phyloP scores from a whole-genome alignment of 2,888 invertebrate genomes.

The Hemaris fuciformis region DNA sequence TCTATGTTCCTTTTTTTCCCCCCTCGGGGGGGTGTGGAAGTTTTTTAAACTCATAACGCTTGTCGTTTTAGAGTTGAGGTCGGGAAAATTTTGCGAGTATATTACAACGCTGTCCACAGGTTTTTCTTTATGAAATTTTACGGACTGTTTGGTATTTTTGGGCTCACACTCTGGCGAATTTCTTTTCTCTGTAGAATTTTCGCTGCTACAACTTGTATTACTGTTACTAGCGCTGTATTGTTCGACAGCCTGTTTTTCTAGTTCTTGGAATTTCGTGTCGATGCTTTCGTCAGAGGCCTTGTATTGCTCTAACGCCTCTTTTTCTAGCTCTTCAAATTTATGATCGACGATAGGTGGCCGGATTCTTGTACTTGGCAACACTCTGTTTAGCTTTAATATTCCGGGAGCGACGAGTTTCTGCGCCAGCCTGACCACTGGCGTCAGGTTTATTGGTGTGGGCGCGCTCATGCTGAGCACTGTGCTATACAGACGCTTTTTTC shows the following conservation, averaged over 20 bases:
- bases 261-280: conserved; percentile 82
- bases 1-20: conserved; percentile 76
- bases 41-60: conserved; percentile 77
- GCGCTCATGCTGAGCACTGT: conserved; percentile 77
- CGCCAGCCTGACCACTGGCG: conserved; percentile 56
- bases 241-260: conserved; percentile 85
- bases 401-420: conserved; percentile 67
- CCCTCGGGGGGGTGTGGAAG: conserved; percentile 79
- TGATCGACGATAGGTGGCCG: conserved; percentile 60
- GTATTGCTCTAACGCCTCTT: conserved; percentile 82
- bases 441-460: conserved; percentile 54
- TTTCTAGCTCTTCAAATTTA: conserved; percentile 81
- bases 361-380: conserved; percentile 54
- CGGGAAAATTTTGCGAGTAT: conserved; percentile 76
- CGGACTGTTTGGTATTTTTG: conserved; percentile 46
- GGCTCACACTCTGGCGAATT: conserved; percentile 43
- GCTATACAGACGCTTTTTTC: conserved; percentile 77
- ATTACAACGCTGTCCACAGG: conserved; percentile 70
- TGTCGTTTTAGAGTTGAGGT: conserved; percentile 60
- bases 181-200: conserved; percentile 62
- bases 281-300: conserved; percentile 81
- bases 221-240: conserved; percentile 82
- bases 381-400: conserved; percentile 65
- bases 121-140: conserved; percentile 72
- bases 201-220: conserved; percentile 75